Base-by-base conservation (phyloP, 2,797 vertebrate species). In the Gorsachius magnificus region DNA sequence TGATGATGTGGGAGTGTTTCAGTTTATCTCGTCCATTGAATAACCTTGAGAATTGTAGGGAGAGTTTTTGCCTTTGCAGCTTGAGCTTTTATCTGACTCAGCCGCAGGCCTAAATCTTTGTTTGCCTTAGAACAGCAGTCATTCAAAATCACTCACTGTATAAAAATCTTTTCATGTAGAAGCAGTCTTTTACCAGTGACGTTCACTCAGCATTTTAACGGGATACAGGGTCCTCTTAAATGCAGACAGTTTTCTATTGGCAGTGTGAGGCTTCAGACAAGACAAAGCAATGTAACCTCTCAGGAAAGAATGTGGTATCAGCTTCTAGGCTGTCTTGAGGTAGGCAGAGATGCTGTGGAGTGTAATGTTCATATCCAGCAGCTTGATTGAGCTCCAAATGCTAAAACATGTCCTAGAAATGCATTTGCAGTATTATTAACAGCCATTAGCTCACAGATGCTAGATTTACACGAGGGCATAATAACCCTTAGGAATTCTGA, bases 371-470 rank as follows among this genome's bases (percentile, higher is more conserved):
- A 74, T 70, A 84, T 83, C 89, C 92, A 96, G 83, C 92, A 92
- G 95, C 75, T 93, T 89, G 86, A 96, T 15, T 89, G 81, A 93
- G 57, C 45, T 93, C 78, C 83, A 79, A 94, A 89, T 92, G 60
- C 64, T 94, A 87, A 90, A 96, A 79, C 41, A 89, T 60, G 78
- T 90, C 95, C 92, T 92, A 90, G 83, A 90, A 97, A 94, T 77
- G 54, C 93, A 97, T 91, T 95, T 95, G 79, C 80, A 90, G 63
- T 84, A 72, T 91, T 95, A 94, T 90, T 93, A 96, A 89, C 71
- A 90, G 84, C 45, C 68, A 94, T 96, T 90, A 96, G 66, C 6
- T 31, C 92, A 93, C 95, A 96, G 90, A 96, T 93, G 95, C 83
- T 84, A 92, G 93, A 89, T 82, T 95, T 94, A 76, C 75, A 94